Evolutionary conservation across 2,888 invertebrate species (phyloP), one percentile per base, ranked within the genome.

Genomic region (Calameuta idolon): DNA sequence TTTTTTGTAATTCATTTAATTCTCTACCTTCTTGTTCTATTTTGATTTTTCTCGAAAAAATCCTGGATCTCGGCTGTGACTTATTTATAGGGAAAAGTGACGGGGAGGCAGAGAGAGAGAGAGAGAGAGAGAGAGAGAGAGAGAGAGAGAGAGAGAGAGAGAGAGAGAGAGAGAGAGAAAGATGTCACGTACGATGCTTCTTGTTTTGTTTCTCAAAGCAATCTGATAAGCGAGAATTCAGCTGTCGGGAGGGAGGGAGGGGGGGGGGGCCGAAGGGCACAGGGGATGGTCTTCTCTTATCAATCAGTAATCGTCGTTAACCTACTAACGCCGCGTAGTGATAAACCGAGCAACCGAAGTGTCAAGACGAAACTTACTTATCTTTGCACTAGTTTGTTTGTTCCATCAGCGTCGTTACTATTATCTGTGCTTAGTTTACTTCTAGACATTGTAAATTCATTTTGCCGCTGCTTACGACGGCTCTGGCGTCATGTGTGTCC

Each of bases 281-380:
- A 34, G 30, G 33, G 23, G 71, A 3, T 71, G 34, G 34, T 31
- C 11, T 71, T 30, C 76, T 73, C 73, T 79, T 79, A 80, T 79
- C 76, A 75, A 73, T n/a, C 68, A 23, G 69, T 75, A 76, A 80
- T 80, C 76, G 75, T 75, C 31, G 78, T 75, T 76, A 76, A 79
- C 73, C 80, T 76, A 75, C 76, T 71, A 79, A 80, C 76, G 79
- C 75, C 40, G 79, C 75, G 73, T 79, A 76, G 69, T 37, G 79
- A 75, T 75, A 75, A 79, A 79, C 55, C 74, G 55, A 55, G 55
- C 55, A 55, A 23, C 55, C 9, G 23, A 55, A 55, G 55, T 55
- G 55, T 55, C 55, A 55, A 55, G 55, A 55, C 9, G 55, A 15
- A 55, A 5, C 55, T 5, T 55, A 5, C 55, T 5, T 55, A 55